Conservation (phyloP, 2,888 invertebrate species). For the Eupithecia insigniata region DNA sequence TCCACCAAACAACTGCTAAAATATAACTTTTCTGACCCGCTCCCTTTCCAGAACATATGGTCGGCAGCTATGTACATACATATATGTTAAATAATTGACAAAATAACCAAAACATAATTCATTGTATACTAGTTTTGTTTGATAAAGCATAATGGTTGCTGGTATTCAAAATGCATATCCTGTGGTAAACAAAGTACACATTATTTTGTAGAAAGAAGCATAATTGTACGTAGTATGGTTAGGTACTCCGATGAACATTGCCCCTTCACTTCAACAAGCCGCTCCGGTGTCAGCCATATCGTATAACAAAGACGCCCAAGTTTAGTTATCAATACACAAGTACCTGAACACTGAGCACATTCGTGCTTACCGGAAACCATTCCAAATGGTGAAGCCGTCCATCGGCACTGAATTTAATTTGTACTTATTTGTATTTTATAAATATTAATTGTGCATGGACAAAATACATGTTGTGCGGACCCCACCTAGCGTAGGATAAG, state of each 20-base stretch:
- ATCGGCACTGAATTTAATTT: background rate
- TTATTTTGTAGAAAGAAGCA: background rate
- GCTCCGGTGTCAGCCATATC: background rate
- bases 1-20: background rate
- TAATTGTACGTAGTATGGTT: background rate
- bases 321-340: constrained; percentile 7
- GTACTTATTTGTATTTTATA: background rate
- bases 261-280: background rate
- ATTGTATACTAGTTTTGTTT: background rate
- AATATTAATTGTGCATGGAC: background rate
- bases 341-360: background rate
- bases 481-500: too few relatives aligned
- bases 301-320: constrained; percentile 7
- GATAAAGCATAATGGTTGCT: background rate
- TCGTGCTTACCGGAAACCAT: background rate
- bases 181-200: background rate
- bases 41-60: background rate
- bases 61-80: background rate
- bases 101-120: background rate
- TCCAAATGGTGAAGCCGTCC: background rate
- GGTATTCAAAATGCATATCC: background rate
- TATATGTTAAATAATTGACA: background rate
- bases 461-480: too few relatives aligned
- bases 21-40: too few relatives aligned
- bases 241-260: background rate